Percentiles rank a stretch among this genome's conserved stretches.
phyloP scores from a whole-genome alignment of 30 jellyfish, hydroid and myxozoan species.

The Nemopilema nomurai region DNA sequence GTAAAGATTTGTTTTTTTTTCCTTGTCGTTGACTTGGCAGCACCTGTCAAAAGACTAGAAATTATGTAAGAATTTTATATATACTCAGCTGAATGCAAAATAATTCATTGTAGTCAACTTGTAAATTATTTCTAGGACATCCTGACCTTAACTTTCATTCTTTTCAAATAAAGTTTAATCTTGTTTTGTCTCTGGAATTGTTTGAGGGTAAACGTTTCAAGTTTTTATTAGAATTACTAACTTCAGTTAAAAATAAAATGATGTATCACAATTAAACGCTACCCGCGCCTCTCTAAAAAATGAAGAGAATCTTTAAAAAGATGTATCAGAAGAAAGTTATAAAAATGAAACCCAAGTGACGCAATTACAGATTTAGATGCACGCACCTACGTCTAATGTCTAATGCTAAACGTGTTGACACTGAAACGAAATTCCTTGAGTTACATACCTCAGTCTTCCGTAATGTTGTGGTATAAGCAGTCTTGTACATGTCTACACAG shows the following conservation, averaged over 20 bases:
- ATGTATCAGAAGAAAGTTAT: background rate
- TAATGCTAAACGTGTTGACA: background rate
- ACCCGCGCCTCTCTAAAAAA: background rate
- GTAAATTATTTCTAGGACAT: background rate
- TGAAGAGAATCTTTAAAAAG: background rate
- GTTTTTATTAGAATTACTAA: background rate
- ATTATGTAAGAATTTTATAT: background rate
- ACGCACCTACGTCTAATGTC: background rate
- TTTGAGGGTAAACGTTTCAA: background rate
- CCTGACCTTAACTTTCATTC: background rate
- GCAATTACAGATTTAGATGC: background rate
- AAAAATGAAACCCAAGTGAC: background rate
- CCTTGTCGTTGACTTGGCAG: slow-evolving; percentile 55
- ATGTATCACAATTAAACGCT: background rate
- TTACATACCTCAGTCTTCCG: background rate
- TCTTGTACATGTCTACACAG: slow-evolving; percentile 7
- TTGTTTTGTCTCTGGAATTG: background rate
- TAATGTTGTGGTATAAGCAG: slow-evolving; percentile 21
- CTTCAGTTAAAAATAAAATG: background rate
- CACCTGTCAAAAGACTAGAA: slow-evolving; percentile 5
- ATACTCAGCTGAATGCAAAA: background rate
- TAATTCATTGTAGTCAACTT: background rate
- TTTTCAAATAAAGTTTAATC: background rate
- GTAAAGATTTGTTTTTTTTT: background rate
- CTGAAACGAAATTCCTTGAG: background rate